A percentile compares a stretch with the other conserved stretches of the same genome.
These are phyloP conservation scores for Spodoptera exigua DNA, from an alignment of 2,888 invertebrate genomes.

Conservation along the genomic window DNA sequence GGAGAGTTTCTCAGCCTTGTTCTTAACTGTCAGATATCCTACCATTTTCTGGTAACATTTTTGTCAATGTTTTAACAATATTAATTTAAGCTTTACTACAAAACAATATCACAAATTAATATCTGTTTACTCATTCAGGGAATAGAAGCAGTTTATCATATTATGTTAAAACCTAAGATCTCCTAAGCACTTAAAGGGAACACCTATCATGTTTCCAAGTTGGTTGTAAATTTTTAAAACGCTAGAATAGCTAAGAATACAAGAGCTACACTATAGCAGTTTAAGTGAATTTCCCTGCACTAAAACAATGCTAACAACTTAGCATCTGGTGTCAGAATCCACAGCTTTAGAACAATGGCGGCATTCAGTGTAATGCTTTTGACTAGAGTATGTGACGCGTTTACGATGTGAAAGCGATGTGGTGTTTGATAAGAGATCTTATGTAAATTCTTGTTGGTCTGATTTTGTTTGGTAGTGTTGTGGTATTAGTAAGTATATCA, in stretches of 20 bases:
- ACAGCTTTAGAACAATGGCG: constrained; percentile 44
- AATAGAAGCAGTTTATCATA: too few relatives aligned
- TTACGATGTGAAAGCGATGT: constrained; percentile 37
- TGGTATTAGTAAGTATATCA: too few relatives aligned
- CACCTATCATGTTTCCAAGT: constrained; percentile 16
- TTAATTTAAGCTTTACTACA: too few relatives aligned
- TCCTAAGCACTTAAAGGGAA: constrained; percentile 19
- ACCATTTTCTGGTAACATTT: too few relatives aligned
- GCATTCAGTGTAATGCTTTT: constrained; percentile 52
- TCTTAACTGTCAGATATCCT: too few relatives aligned
- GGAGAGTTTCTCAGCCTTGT: too few relatives aligned
- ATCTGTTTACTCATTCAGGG: too few relatives aligned
- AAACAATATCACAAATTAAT: too few relatives aligned
- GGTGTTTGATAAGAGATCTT: constrained; percentile 20
- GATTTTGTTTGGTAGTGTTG: too few relatives aligned
- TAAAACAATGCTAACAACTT: constrained; percentile 54
- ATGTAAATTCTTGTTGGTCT: too few relatives aligned
- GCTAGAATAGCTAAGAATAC: constrained; percentile 36
- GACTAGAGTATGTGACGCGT: constrained; percentile 39
- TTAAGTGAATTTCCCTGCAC: constrained; percentile 49
- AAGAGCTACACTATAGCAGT: constrained; percentile 14
- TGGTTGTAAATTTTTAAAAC: constrained; percentile 37
- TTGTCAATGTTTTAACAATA: too few relatives aligned
- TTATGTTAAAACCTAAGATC: too few relatives aligned
- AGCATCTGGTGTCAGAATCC: constrained; percentile 47